A percentile compares a stretch with the other conserved stretches of the same genome.
phyloP scores from a whole-genome alignment of 2,113 vertebrate species.

The Eidolon helvum region DNA sequence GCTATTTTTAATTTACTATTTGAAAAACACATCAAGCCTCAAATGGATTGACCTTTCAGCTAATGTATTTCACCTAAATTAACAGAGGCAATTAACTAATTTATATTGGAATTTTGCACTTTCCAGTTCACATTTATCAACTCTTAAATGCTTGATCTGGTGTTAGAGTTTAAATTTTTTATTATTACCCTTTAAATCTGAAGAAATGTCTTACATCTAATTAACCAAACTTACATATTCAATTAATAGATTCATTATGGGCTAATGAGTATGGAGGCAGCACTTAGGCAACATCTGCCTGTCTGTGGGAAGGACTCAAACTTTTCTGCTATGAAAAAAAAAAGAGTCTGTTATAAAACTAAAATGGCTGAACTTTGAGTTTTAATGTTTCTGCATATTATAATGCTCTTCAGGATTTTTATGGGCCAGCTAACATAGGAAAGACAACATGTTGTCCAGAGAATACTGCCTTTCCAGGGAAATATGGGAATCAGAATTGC shows the following conservation, averaged over 20 bases:
- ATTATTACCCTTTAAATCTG: constrained; percentile 89
- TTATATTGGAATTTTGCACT: constrained; percentile 82
- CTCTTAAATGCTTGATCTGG: constrained; percentile 79
- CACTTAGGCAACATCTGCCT: constrained; percentile 57
- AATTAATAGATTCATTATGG: constrained; percentile 86
- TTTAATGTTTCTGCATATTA: neutral
- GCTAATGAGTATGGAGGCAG: constrained; percentile 80
- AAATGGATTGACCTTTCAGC: constrained; percentile 86
- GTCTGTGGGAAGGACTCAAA: constrained; percentile 40
- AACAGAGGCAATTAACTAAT: constrained; percentile 85
- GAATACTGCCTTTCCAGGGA: neutral
- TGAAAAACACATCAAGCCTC: constrained; percentile 80
- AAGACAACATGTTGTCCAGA: neutral
- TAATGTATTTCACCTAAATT: constrained; percentile 85
- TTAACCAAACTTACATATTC: constrained; percentile 87
- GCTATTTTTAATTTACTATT: constrained; percentile 83
- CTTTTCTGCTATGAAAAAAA: neutral
- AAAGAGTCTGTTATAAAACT: neutral
- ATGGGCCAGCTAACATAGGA: neutral
- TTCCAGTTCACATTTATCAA: constrained; percentile 85
- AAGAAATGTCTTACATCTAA: constrained; percentile 86
- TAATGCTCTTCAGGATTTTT: neutral
- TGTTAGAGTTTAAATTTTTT: constrained; percentile 87
- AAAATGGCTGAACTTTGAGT: neutral
- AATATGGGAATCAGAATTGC: neutral